Evolutionary conservation across 2,113 vertebrate species (phyloP), one percentile per base, ranked within the genome.

Genomic region (Ibidorhyncha struthersii): DNA sequence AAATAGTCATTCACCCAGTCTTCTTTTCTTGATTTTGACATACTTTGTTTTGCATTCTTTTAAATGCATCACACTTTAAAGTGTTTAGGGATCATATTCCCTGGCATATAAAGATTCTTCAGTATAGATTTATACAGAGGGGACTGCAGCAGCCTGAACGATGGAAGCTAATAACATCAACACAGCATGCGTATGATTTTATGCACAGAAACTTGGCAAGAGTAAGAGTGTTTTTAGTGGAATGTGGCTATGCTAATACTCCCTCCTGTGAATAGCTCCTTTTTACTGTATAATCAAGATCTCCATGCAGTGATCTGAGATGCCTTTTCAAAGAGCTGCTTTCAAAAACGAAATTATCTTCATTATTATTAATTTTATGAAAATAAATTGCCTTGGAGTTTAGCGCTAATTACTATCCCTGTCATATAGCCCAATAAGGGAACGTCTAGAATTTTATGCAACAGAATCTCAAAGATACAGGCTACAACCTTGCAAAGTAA

Each of bases 311-410:
- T 22, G 15, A 90, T 95, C 91, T 73, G 84, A 94, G 90, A 95
- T 90, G 87, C 82, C 74, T 97, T 84, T 96, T 85, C 83, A 78
- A 82, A 96, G 69, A 97, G 83, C 73, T 47, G 82, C 73, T 93
- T 86, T 87, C 65, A 88, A 92, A 96, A 98, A 95, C 81, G 58
- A 96, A 93, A 97, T 97, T 67, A 94, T 96, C 92, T 90, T 94
- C 84, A 96, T 97, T 96, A 96, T 96, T 97, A 95, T 88, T 95
- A 98, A 95, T 96, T 96, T 91, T 72, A 94, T 79, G 66, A 96
- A 96, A 91, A 95, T 91, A 96, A 97, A 91, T 86, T 17, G 92
- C 89, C 50, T 96, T 66, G 25, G 93, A 94, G 70, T 92, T 90
- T 84, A 53, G 70, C 78, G 69, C 73, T 97, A 96, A 95, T 97